These are phyloP conservation scores for Glossophaga mutica DNA, from an alignment of 2,797 vertebrate genomes.

Conservation along the genomic window DNA sequence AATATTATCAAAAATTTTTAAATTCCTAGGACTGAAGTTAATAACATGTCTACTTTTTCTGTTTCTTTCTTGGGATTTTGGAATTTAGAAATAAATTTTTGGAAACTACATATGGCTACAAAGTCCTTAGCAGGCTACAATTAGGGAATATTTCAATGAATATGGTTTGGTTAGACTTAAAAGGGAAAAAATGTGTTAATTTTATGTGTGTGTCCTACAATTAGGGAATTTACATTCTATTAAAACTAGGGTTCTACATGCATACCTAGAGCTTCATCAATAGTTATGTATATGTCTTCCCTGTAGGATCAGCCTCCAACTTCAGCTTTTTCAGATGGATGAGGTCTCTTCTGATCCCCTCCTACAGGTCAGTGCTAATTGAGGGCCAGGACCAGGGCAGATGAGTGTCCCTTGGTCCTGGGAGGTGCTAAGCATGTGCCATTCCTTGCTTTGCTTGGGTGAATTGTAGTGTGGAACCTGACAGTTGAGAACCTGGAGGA, in stretches of 20 bases:
- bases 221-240: neutral
- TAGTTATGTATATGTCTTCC: neutral
- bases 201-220: constrained; percentile 58
- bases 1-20: neutral
- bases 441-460: neutral
- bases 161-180: constrained; percentile 15
- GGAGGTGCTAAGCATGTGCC: neutral
- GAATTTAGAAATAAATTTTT: constrained; percentile 14
- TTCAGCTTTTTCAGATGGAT: constrained; percentile 95
- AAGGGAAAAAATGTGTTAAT: constrained; percentile 24
- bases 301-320: constrained; percentile 89
- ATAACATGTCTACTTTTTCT: neutral
- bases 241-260: neutral
- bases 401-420: neutral
- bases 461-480: neutral
- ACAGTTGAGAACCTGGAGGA: neutral
- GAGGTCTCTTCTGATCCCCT: constrained; percentile 82
- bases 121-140: neutral
- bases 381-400: neutral
- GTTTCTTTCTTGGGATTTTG: neutral
- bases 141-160: constrained; percentile 20
- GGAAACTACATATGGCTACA: neutral
- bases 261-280: neutral
- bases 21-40: constrained; percentile 11
- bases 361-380: constrained; percentile 87